Evolutionary conservation across 2,797 vertebrate genomes (phyloP).

Genomic region (Falco peregrinus): DNA sequence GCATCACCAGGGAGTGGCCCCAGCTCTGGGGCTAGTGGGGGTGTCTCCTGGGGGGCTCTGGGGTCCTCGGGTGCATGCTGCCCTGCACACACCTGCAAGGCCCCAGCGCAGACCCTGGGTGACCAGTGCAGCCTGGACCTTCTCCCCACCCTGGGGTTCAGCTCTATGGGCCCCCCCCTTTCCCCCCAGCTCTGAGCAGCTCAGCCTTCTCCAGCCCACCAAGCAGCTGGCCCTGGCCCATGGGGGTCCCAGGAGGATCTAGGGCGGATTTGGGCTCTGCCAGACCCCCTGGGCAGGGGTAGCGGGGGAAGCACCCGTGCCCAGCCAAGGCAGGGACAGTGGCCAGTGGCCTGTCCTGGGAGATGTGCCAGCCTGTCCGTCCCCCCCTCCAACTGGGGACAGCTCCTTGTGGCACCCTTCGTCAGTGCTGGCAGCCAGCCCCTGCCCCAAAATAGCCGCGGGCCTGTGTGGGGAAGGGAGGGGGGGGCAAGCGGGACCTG

Average conservation of each 20-base stretch:
- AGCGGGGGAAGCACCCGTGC: not conserved
- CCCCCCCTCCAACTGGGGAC: not conserved
- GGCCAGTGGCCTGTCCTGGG: not conserved
- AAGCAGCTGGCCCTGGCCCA: not conserved
- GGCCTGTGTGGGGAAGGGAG: too few species aligned
- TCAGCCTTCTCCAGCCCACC: not conserved
- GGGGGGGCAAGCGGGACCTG: not conserved
- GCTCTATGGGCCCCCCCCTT: not conserved
- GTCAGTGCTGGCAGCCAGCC: not conserved
- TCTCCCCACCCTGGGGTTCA: not conserved
- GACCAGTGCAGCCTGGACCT: too few species aligned
- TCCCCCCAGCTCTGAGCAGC: not conserved
- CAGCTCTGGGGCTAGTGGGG: not conserved
- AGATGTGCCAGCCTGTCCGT: not conserved
- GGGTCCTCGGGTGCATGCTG: not conserved
- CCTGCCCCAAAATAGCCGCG: not conserved
- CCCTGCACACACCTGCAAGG: not conserved
- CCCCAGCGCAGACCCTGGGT: not conserved
- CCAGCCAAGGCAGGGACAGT: not conserved
- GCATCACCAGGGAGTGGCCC: not conserved
- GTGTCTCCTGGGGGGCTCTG: fast-evolving
- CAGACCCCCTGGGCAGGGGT: not conserved
- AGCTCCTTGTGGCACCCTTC: not conserved
- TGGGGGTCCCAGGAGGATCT: not conserved
- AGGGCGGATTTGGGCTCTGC: not conserved